phyloP scores from a whole-genome alignment of 2,113 vertebrate genomes.

The Chaetodon auriga region DNA sequence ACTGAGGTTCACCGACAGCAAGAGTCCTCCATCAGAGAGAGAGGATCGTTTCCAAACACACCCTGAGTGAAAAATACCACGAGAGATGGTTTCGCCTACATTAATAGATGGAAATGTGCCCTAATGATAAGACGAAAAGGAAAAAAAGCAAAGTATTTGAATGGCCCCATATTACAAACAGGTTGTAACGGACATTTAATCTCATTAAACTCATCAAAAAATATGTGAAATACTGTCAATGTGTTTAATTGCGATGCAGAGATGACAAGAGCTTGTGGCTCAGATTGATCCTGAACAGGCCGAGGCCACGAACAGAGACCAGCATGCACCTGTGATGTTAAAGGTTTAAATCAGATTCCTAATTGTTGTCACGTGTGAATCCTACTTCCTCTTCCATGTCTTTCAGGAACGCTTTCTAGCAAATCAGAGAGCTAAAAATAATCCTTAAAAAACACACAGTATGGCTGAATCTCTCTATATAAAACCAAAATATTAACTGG shows the following conservation, averaged over 20 bases:
- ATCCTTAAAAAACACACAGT: background rate
- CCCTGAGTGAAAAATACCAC: background rate
- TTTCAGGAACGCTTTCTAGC: background rate
- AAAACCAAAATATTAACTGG: background rate
- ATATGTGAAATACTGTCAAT: no score
- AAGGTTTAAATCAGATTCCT: slow-evolving; percentile 1
- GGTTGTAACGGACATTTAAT: background rate
- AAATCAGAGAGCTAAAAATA: background rate
- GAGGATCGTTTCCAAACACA: background rate
- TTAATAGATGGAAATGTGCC: background rate
- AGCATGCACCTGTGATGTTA: background rate
- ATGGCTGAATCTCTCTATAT: background rate
- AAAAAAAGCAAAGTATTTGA: no score
- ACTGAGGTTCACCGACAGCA: slow-evolving; percentile 1
- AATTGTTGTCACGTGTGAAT: background rate
- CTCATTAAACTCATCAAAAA: no score
- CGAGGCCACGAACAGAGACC: background rate
- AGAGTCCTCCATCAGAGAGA: slow-evolving; percentile 3
- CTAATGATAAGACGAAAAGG: no score
- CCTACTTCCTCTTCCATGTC: background rate
- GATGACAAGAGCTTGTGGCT: slow-evolving; percentile 5
- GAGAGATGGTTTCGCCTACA: background rate
- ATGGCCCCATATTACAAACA: no score
- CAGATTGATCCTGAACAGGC: background rate
- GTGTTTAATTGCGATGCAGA: background rate